A percentile compares a stretch with the other conserved stretches of the same genome.
Evolutionary conservation across 2,113 vertebrate species (phyloP).

Genomic region (Charina bottae): DNA sequence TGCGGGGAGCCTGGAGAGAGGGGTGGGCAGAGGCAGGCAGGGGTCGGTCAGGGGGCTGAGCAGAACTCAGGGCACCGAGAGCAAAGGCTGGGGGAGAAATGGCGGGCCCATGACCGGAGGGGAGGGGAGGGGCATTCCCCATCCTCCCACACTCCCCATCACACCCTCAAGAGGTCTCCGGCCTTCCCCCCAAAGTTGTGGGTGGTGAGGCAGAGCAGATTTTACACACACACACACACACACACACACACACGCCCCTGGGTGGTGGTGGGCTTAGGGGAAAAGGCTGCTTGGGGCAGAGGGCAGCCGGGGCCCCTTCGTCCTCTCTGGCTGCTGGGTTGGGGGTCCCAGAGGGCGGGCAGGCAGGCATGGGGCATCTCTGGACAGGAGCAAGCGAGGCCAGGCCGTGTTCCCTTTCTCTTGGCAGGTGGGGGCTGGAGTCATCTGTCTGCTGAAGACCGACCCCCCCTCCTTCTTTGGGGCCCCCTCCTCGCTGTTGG

Average conservation of each 20-base stretch:
- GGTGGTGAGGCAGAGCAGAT: background rate
- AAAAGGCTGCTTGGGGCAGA: background rate
- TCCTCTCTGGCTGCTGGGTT: background rate
- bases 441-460: rapidly evolving
- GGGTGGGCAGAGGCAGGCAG: background rate
- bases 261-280: background rate
- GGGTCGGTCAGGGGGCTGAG: too few relatives aligned
- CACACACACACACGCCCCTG: too few relatives aligned
- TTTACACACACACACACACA: too few relatives aligned
- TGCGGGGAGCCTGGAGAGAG: background rate
- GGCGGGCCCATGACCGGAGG: background rate
- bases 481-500: background rate
- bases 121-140: background rate
- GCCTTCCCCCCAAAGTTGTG: too few relatives aligned
- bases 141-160: background rate
- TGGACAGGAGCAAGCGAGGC: background rate
- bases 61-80: background rate
- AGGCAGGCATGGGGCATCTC: background rate
- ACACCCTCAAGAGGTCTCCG: background rate
- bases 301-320: rapidly evolving
- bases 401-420: too few relatives aligned
- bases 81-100: background rate
- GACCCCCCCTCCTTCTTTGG: background rate
- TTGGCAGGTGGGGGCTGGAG: background rate
- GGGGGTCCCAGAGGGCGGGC: rapidly evolving